Conservation (phyloP, 2,113 vertebrate species). For the Conger conger region DNA sequence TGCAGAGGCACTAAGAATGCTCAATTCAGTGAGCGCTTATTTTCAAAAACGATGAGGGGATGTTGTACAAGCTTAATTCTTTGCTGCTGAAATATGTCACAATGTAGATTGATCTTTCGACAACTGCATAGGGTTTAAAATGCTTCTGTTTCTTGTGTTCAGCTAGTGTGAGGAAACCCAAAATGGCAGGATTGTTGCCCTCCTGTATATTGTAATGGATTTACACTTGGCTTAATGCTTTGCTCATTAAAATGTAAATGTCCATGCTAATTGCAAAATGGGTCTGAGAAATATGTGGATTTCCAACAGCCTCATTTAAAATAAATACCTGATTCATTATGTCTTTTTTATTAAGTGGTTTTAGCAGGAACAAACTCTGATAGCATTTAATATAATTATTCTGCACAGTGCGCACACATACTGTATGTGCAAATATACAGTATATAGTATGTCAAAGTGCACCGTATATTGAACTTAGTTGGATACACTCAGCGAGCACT, state of each 20-base stretch:
- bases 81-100: background rate
- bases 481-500: too few species aligned
- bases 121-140: background rate
- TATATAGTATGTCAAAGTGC: too few species aligned
- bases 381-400: slow-evolving; percentile 2
- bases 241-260: slow-evolving; percentile 27
- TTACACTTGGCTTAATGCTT: slow-evolving; percentile 14
- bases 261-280: slow-evolving; percentile 17
- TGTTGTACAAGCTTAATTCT: background rate
- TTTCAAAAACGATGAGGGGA: background rate
- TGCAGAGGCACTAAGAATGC: background rate
- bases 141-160: background rate
- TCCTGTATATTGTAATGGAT: slow-evolving; percentile 8
- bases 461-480: too few species aligned
- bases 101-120: background rate
- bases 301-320: slow-evolving; percentile 12
- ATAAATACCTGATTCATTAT: slow-evolving; percentile 20
- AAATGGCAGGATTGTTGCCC: background rate
- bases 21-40: background rate
- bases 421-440: background rate
- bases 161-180: background rate
- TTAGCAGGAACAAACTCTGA: slow-evolving; percentile 15
- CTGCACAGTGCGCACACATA: background rate
- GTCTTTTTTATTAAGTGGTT: slow-evolving; percentile 8
- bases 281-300: slow-evolving; percentile 7